These are phyloP conservation scores for Drosophila triauraria DNA, from an alignment of 1,140 invertebrate species.

Conservation along the genomic window DNA sequence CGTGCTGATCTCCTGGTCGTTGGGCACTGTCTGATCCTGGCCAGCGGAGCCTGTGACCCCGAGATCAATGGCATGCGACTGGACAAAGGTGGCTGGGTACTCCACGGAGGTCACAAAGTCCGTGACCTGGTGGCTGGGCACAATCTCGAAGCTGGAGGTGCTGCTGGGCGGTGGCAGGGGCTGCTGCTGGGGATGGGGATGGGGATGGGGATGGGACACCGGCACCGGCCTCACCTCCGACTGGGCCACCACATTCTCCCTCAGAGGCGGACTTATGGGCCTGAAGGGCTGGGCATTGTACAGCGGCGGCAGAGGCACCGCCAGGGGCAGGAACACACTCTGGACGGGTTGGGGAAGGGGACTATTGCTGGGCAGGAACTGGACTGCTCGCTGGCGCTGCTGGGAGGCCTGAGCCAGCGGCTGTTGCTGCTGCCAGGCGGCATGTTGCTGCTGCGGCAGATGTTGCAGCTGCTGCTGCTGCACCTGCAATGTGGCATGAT, in stretches of 20 bases:
- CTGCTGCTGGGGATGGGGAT: slow-evolving; percentile 25
- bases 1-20: slow-evolving; percentile 50
- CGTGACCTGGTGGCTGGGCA: slow-evolving; percentile 87
- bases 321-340: slow-evolving; percentile 80
- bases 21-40: background rate
- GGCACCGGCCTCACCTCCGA: slow-evolving; percentile 72
- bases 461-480: slow-evolving; percentile 58
- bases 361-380: slow-evolving; percentile 56
- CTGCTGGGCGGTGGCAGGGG: slow-evolving; percentile 1
- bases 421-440: slow-evolving; percentile 62
- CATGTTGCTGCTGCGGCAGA: slow-evolving; percentile 55
- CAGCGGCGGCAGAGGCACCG: slow-evolving; percentile 87
- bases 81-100: slow-evolving; percentile 88
- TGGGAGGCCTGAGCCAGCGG: slow-evolving; percentile 61
- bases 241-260: slow-evolving; percentile 70
- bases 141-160: slow-evolving; percentile 85
- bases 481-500: slow-evolving; percentile 25
- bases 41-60: slow-evolving; percentile 21
- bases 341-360: background rate
- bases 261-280: slow-evolving; percentile 27
- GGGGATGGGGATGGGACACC: slow-evolving; percentile 26
- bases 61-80: slow-evolving; percentile 88
- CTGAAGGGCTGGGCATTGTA: slow-evolving; percentile 87
- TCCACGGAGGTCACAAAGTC: slow-evolving; percentile 88
- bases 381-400: slow-evolving; percentile 72